These are phyloP conservation scores for Conops quadrifasciatus DNA, from an alignment of 2,888 invertebrate genomes.

Conservation along the genomic window DNA sequence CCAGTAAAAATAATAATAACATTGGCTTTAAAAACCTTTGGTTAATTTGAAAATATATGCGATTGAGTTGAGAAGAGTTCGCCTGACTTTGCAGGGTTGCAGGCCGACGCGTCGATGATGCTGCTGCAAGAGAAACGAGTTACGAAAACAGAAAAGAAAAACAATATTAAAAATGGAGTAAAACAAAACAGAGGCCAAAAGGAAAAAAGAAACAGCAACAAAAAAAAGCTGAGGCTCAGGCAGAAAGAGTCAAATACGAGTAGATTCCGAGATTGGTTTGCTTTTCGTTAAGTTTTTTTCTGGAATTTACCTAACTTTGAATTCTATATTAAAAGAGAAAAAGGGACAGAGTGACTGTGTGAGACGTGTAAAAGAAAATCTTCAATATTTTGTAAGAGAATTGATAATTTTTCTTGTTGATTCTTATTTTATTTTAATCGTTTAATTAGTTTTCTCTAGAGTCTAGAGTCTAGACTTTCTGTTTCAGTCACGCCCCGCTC, in stretches of 20 bases:
- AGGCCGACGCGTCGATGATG: not conserved
- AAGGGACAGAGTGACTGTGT: not conserved
- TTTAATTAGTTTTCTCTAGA: too few relatives aligned
- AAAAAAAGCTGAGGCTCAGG: too few relatives aligned
- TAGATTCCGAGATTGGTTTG: too few relatives aligned
- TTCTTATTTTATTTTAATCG: too few relatives aligned
- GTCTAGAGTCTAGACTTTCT: too few relatives aligned
- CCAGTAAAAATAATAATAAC: constrained; percentile 12
- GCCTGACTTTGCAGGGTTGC: not conserved
- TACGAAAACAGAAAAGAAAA: too few relatives aligned
- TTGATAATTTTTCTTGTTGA: too few relatives aligned
- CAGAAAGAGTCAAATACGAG: too few relatives aligned
- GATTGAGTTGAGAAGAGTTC: not conserved
- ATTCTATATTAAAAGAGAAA: not conserved
- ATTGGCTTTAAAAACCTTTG: constrained; percentile 21
- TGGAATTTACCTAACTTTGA: not conserved
- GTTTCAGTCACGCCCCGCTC: too few relatives aligned
- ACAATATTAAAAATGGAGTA: constrained; percentile 31
- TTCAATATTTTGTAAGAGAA: too few relatives aligned
- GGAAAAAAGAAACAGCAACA: too few relatives aligned
- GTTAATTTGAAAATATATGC: constrained; percentile 17
- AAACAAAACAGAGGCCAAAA: not conserved
- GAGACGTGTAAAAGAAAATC: too few relatives aligned
- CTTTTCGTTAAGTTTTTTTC: not conserved
- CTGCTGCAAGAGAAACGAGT: not conserved